Base-by-base conservation (phyloP, 2,888 invertebrate genomes). In the Parapristionchus giblindavisi region DNA sequence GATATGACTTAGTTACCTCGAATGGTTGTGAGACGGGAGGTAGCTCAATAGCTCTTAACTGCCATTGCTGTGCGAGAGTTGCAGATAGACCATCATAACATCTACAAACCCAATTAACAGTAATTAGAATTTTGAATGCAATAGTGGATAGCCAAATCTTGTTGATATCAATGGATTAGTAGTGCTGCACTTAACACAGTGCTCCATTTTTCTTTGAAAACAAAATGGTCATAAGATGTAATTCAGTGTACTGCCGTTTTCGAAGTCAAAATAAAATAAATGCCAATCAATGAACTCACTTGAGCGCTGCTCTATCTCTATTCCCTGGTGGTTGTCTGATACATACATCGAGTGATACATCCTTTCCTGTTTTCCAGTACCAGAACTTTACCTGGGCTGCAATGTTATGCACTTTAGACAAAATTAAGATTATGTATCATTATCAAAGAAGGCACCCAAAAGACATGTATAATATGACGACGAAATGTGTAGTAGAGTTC, bases 11-110 rank as follows among this genome's bases (percentile, higher is more conserved):
- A 73, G 36, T n/a, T 66, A 80, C 83, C 77, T 83, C 85, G 68
- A 86, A 87, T 0, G 83, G 83, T 60, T 85, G 84, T 3, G 82
- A 81, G n/a, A 83, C 81, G 2, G 84, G 85, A 11, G 86, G 86
- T 32, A 86, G 76, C 58, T 84, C 81, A 32, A 85, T 77, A 11
- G 80, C 81, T 0, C 83, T 77, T 63, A 80, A 82, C 8, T 85
- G 80, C 86, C 86, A 86, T 70, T 87, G 84, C 58, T 85, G 85
- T 1, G 80, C 82, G 34, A 83, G 81, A 17, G 80, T 84, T 8
- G 82, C 60, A 0, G 84, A 79, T 3, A 83, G 79, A 8, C 82
- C 82, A 48, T 87, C 85, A 77, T 85, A 84, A 73, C 86, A 86
- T 70, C 80, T 82, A 27, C 3, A 34, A 66, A 0, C 11, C 1